Percentiles rank a stretch among this genome's conserved stretches.
These are phyloP conservation scores for Hanleya hanleyi DNA, from an alignment of 2,888 invertebrate species.

Conservation along the genomic window DNA sequence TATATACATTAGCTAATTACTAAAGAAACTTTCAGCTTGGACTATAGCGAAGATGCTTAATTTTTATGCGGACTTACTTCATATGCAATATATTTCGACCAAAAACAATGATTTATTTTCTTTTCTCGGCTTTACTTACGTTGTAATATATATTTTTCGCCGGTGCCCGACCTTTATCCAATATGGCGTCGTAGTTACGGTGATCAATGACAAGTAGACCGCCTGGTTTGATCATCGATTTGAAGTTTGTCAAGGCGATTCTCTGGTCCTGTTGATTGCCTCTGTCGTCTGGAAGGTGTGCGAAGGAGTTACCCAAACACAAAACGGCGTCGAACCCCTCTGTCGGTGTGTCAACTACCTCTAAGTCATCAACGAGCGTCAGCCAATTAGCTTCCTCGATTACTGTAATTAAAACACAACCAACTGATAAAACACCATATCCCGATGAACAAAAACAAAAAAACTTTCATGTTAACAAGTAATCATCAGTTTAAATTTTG, in stretches of 20 bases:
- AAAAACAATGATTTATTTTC: too few relatives aligned
- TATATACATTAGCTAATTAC: too few relatives aligned
- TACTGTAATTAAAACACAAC: conserved; percentile 80
- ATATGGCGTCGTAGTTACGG: conserved; percentile 89
- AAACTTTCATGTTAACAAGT: too few relatives aligned
- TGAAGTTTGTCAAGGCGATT: conserved; percentile 84
- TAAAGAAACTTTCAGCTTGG: too few relatives aligned
- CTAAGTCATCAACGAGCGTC: conserved; percentile 84
- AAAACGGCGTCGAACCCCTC: conserved; percentile 89
- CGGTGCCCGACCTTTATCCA: conserved; percentile 84
- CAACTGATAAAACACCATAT: too few relatives aligned
- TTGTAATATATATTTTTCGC: conserved; percentile 91
- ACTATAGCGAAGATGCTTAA: too few relatives aligned
- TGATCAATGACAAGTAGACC: conserved; percentile 90
- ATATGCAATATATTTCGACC: neutral
- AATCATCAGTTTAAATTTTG: too few relatives aligned
- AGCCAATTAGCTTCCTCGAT: conserved; percentile 96
- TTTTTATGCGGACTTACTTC: neutral
- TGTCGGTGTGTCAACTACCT: conserved; percentile 66
- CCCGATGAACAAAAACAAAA: too few relatives aligned
- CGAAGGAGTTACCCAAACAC: conserved; percentile 92
- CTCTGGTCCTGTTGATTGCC: conserved; percentile 42
- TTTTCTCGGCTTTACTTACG: conserved; percentile 70
- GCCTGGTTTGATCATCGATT: conserved; percentile 87
- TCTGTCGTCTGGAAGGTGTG: conserved; percentile 85